These are phyloP conservation scores for Chlorodrepanis virens DNA, from an alignment of 2,113 vertebrate species.

Conservation along the genomic window DNA sequence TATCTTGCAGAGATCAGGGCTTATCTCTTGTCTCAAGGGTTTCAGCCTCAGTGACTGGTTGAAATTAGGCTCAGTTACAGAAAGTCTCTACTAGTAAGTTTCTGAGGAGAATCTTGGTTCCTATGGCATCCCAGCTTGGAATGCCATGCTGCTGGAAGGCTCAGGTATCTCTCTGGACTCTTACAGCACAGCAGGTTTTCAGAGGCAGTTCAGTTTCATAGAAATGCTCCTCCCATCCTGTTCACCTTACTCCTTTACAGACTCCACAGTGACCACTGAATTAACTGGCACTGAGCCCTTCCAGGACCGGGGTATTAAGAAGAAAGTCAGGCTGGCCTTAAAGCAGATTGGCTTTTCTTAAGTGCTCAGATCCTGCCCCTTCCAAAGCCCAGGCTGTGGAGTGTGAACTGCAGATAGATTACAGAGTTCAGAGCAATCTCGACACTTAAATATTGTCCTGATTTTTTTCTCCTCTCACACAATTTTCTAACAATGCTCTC, in stretches of 20 bases:
- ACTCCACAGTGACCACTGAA: not conserved
- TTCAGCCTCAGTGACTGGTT: not conserved
- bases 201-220: not conserved
- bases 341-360: not conserved
- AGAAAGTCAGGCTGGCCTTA: not conserved
- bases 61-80: not conserved
- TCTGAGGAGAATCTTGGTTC: not conserved
- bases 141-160: not conserved
- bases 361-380: not conserved
- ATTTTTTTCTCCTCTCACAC: not conserved
- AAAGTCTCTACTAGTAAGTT: not conserved
- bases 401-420: not conserved
- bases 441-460: not conserved
- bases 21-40: not conserved
- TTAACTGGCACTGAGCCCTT: not conserved
- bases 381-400: not conserved
- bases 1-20: not conserved
- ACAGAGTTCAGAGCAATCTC: not conserved
- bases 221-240: not conserved
- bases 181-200: not conserved
- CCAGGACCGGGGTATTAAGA: not conserved
- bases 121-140: not conserved
- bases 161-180: not conserved
- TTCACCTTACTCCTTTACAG: not conserved
- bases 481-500: not conserved